These are phyloP conservation scores for Elanus axillaris DNA, from an alignment of 2,113 vertebrate genomes.

Conservation along the genomic window DNA sequence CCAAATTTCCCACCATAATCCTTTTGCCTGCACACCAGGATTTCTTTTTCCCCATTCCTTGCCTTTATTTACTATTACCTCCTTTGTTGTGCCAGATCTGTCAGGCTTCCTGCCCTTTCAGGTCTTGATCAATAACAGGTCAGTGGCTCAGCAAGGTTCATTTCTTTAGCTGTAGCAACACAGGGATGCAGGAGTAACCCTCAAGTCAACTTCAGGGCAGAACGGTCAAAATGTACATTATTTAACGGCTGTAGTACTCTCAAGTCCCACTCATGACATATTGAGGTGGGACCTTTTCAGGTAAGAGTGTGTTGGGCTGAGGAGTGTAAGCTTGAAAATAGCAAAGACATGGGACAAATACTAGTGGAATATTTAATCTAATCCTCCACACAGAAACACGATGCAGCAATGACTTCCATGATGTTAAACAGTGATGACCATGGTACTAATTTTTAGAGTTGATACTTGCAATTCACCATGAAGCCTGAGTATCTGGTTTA, in stretches of 20 bases:
- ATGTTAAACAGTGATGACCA: background rate
- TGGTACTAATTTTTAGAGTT: background rate
- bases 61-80: background rate
- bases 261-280: background rate
- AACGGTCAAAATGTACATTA: background rate
- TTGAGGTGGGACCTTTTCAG: background rate
- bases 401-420: background rate
- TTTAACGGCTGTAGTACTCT: background rate
- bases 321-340: background rate
- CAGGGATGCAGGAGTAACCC: background rate
- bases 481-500: background rate
- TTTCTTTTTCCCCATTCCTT: background rate
- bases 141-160: background rate
- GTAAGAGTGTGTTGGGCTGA: background rate
- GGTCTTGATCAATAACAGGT: background rate
- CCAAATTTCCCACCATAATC: background rate
- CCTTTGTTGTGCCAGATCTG: background rate
- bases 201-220: background rate
- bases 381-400: background rate
- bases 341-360: background rate
- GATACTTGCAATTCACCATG: background rate
- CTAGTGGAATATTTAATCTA: background rate
- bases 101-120: background rate
- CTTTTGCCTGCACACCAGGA: background rate
- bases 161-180: background rate